Evolutionary conservation across 1,140 invertebrate species (phyloP), one percentile per base, ranked within the genome.

Genomic region (Tetragonula clypearis): DNA sequence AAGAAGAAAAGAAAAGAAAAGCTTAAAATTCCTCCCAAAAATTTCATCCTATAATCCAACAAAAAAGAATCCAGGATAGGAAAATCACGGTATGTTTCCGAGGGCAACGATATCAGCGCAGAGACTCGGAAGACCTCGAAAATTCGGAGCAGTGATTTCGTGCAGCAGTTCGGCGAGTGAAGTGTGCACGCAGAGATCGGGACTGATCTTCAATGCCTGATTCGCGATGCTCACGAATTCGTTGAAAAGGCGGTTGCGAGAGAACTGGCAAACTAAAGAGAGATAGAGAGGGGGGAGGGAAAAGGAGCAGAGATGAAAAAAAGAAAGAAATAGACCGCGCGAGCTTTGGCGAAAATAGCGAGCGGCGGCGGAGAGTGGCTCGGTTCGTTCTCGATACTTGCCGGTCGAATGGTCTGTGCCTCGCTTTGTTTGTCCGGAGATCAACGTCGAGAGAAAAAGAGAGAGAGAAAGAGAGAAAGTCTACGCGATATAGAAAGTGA

Each of bases 371-470:
- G 66, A 62, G 41, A 55, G 58, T 49, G 56, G 75, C 60, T n/a
- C 12, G 23, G 23, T 62, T n/a, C 78, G 84, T 79, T 77, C 79
- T 80, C 81, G 82, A 90, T 87, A 84, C 71, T 79, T 74, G 49
- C 41, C 65, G 65, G 76, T 80, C 80, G 83, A 79, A 86, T 79
- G 71, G 75, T 75, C 72, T 72, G 78, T 79, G 79, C 62, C 41
- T 41, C 77, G 60, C 78, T 90, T 90, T 90, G 79, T 90, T 89
- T 81, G 75, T 75, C 81, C 41, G 3, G 66, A 72, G 65, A 86
- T 87, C 85, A 66, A 72, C 76, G 65, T 62, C 26, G 60, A 80
- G 75, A 68, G 74, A 71, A 62, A 62, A 1, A 41, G 35, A 23
- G 49, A 75, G 62, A 74, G 76, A 82, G 62, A 41, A n/a, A n/a